Base-by-base conservation (phyloP, 2,888 invertebrate species). In the Cheilosia vulpina region DNA sequence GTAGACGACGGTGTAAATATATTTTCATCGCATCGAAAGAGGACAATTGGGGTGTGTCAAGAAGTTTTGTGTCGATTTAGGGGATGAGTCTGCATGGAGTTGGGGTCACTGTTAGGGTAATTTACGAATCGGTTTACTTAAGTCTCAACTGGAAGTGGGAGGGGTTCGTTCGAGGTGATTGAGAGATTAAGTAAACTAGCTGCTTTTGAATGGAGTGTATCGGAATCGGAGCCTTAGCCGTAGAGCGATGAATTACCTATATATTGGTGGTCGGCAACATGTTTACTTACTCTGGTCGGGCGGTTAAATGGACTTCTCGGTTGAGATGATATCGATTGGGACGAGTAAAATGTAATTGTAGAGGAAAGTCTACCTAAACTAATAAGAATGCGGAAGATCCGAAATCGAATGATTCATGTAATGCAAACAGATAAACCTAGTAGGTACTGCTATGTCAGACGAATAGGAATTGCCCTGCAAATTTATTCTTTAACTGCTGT, bases 101-200 rank as follows among this genome's bases (percentile, higher is more conserved):
- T 76, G 31, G 50, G 27, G 31, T 31, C 58, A 76, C 24, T 66
- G 66, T 50, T 17, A 31, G 66, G 58, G 47, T 50, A 24, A 76
- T 76, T 76, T 76, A 57, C 24, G 41, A 41, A 76, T 58, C 15
- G 47, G 55, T 66, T 76, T 66, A 58, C 57, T 76, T 66, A 19
- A 15, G 19, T 11, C 47, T 19, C 9, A 6, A 47, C 19, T 47
- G 47, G 0, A 17, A 47, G 19, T 15, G 17, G 47, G 2, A 19
- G 19, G 47, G 17, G 19, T 47, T 19, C 38, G 19, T n/a, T 7
- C 9, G 47, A 19, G 47, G 19, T 47, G 19, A 15, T 45, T 47
- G 19, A 17, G 17, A 9, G 17, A 47, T 45, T 45, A 47, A 19
- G 47, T 17, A 19, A 19, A 9, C 17, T 17, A 17, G 19, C 9